These are phyloP conservation scores for Sebastes fasciatus DNA, from an alignment of 2,113 vertebrate species.

Conservation along the genomic window DNA sequence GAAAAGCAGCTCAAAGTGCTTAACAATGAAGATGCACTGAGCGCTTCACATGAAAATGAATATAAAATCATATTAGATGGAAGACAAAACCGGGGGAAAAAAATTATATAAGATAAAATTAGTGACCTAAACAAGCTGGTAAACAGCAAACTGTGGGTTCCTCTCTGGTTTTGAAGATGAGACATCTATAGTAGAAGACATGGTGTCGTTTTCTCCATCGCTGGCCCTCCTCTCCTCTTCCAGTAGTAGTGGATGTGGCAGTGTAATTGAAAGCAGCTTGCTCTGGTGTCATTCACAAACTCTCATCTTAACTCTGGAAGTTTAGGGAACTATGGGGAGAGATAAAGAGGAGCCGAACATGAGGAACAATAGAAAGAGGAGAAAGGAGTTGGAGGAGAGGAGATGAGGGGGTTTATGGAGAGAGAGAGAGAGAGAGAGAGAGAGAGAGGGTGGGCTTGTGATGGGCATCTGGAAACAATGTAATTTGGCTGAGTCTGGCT, in stretches of 20 bases:
- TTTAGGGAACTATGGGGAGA: constrained; percentile 45
- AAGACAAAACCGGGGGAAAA: no score
- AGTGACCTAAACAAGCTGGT: no score
- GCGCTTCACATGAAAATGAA: no score
- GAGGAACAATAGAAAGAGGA: constrained; percentile 54
- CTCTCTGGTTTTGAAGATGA: constrained; percentile 18
- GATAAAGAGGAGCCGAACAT: constrained; percentile 34
- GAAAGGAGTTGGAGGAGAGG: constrained; percentile 35
- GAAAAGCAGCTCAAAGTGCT: no score
- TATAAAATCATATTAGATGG: no score
- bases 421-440: background rate
- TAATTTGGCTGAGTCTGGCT: constrained; percentile 85
- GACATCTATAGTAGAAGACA: constrained; percentile 18
- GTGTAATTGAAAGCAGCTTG: constrained; percentile 89
- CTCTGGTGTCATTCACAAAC: constrained; percentile 81
- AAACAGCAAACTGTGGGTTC: background rate
- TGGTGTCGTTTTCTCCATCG: constrained; percentile 9
- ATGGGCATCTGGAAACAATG: constrained; percentile 95
- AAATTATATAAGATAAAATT: no score
- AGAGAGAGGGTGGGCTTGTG: constrained; percentile 53
- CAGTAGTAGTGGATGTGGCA: background rate
- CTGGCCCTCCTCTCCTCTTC: constrained; percentile 13
- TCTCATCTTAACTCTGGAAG: constrained; percentile 73
- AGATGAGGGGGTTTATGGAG: constrained; percentile 1
- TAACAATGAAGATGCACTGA: no score